Conservation (phyloP, 2,113 vertebrate species). For the Sitta europaea region DNA sequence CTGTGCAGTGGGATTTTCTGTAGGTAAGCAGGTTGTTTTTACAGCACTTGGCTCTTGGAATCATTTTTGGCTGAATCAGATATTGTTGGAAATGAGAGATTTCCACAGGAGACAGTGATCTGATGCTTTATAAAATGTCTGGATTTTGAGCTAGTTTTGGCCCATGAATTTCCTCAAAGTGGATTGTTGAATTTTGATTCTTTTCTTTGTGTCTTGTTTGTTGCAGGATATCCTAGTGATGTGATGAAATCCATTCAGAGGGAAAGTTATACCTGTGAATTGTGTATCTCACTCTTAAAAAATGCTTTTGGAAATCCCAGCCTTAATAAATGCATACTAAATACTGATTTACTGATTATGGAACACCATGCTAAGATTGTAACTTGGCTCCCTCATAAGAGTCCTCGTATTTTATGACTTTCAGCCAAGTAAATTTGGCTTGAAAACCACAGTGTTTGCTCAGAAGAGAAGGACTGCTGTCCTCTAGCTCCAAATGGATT, state of each 20-base stretch:
- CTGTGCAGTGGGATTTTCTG: background rate
- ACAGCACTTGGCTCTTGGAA: background rate
- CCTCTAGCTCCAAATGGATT: background rate
- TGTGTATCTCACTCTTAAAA: background rate
- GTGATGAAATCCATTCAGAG: background rate
- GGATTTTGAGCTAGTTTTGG: background rate
- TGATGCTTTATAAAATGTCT: background rate
- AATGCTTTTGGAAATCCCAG: background rate
- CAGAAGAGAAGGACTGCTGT: background rate
- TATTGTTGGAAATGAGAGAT: background rate
- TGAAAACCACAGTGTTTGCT: background rate
- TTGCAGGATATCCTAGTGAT: background rate
- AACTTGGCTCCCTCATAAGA: background rate
- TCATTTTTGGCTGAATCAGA: background rate
- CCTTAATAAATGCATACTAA: background rate
- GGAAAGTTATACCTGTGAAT: background rate
- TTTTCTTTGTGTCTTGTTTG: background rate
- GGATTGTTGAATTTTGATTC: background rate
- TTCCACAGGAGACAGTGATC: background rate
- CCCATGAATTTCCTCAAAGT: background rate
- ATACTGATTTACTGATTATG: background rate
- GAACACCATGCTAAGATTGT: background rate
- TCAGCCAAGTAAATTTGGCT: constrained; percentile 17
- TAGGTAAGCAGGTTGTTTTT: background rate
- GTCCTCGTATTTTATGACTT: background rate